Conservation (phyloP, 2,113 vertebrate species). For the Tympanuchus pallidicinctus region DNA sequence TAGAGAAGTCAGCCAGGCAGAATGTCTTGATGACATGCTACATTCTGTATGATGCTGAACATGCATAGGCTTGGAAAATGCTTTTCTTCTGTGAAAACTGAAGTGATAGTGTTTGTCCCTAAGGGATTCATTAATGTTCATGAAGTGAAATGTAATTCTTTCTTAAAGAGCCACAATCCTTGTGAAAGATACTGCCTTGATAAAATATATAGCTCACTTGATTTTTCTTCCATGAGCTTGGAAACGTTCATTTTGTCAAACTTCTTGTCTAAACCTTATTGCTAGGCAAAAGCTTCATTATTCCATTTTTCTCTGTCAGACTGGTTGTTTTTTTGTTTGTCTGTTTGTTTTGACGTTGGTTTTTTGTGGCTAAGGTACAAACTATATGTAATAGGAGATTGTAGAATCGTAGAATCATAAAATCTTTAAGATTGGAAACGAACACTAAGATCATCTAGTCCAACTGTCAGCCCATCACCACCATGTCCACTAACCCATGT, state of each 20-base stretch:
- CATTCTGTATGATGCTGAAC: background rate
- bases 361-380: background rate
- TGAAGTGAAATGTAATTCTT: background rate
- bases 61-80: background rate
- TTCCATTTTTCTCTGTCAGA: background rate
- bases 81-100: background rate
- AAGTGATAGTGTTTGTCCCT: background rate
- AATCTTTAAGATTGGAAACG: too few relatives aligned
- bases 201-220: background rate
- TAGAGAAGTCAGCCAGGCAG: background rate
- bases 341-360: background rate
- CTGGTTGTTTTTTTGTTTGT: background rate
- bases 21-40: background rate
- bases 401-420: background rate
- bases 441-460: too few relatives aligned
- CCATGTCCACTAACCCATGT: too few relatives aligned
- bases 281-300: background rate
- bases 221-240: background rate
- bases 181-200: background rate
- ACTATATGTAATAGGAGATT: background rate
- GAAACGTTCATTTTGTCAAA: background rate
- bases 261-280: background rate
- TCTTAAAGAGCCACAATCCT: background rate
- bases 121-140: background rate
- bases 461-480: too few relatives aligned